Conservation (phyloP, 2,113 vertebrate genomes). For the Narcine bancroftii region DNA sequence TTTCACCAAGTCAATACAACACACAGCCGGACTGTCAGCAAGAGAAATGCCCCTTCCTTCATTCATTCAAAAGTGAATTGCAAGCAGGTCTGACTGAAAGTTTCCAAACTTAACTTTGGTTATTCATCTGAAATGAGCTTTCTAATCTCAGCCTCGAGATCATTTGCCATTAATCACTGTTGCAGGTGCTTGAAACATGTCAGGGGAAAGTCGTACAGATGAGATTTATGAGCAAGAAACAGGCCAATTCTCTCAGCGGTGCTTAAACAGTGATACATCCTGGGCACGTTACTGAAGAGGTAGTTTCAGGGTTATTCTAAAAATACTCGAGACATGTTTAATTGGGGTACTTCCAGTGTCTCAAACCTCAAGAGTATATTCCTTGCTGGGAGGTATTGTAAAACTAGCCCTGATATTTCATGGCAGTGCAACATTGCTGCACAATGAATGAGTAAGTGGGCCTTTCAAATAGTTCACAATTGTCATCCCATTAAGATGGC, state of each 20-base stretch:
- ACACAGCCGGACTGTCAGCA: neutral
- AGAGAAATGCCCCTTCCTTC: neutral
- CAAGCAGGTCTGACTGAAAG: neutral
- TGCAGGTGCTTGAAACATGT: neutral
- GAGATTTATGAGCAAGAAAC: neutral
- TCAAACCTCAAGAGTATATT: neutral
- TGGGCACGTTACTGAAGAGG: neutral
- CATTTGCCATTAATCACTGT: neutral
- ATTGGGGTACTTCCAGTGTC: neutral
- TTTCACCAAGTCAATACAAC: neutral
- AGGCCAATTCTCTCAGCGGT: neutral
- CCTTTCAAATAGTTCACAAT: constrained; percentile 7
- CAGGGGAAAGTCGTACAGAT: neutral
- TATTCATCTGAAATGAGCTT: neutral
- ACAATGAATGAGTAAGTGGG: neutral
- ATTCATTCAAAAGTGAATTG: neutral
- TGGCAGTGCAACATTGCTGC: neutral
- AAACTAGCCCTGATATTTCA: constrained; percentile 15
- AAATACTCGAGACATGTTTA: constrained; percentile 13
- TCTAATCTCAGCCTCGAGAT: no score
- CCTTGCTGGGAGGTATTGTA: neutral
- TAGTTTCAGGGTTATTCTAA: neutral
- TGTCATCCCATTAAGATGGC: neutral
- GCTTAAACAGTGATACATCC: neutral
- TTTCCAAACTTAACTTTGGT: neutral